Conservation (phyloP, 2,113 vertebrate species). For the Colossoma macropomum region DNA sequence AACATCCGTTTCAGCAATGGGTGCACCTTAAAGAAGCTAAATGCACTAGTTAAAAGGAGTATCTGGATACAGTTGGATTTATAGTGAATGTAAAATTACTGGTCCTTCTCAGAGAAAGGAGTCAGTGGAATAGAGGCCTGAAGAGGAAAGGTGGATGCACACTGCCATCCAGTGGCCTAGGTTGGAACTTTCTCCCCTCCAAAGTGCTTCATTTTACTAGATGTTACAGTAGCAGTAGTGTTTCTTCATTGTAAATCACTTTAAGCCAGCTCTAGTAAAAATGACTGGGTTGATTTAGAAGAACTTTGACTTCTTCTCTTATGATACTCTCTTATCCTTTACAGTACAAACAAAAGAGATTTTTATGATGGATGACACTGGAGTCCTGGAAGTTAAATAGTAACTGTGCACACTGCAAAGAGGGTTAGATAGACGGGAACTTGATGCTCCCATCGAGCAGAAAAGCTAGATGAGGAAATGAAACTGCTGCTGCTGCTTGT, state of each 20-base stretch:
- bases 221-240: neutral
- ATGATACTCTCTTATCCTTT: neutral
- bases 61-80: neutral
- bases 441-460: neutral
- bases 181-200: neutral
- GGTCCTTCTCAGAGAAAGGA: slow-evolving; percentile 21
- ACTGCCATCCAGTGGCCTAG: slow-evolving; percentile 77
- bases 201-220: neutral
- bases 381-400: neutral
- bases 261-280: neutral
- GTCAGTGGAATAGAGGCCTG: slow-evolving; percentile 6
- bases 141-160: slow-evolving; percentile 63
- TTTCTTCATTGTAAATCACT: neutral
- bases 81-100: neutral
- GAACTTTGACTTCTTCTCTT: too few species aligned
- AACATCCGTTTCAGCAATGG: neutral
- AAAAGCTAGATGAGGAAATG: slow-evolving; percentile 39
- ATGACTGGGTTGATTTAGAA: too few species aligned
- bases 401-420: neutral
- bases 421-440: neutral
- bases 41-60: neutral
- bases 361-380: neutral
- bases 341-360: neutral
- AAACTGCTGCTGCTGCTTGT: slow-evolving; percentile 26
- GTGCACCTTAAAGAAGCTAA: neutral